phyloP scores from a whole-genome alignment of 2,888 invertebrate genomes.

The Caenorhabditis sp. region DNA sequence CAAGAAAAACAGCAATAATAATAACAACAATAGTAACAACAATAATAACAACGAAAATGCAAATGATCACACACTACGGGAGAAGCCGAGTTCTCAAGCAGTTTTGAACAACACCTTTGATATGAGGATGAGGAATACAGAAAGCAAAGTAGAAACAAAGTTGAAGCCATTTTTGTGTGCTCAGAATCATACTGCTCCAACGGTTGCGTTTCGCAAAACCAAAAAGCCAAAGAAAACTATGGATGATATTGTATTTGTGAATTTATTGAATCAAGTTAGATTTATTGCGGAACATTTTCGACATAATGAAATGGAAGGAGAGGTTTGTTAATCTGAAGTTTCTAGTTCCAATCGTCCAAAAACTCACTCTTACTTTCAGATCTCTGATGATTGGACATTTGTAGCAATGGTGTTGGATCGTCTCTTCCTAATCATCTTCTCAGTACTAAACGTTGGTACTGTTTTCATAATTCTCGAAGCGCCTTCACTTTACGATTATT shows the following conservation, averaged over 20 bases:
- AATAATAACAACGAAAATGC: slow-evolving; percentile 20
- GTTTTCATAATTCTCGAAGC: slow-evolving; percentile 69
- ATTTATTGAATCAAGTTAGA: slow-evolving; percentile 66
- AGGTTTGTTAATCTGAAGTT: slow-evolving; percentile 40
- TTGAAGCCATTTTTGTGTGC: slow-evolving; percentile 43
- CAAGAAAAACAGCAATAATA: slow-evolving; percentile 2
- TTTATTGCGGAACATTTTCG: slow-evolving; percentile 70
- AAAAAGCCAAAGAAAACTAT: slow-evolving; percentile 51
- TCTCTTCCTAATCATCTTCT: slow-evolving; percentile 68
- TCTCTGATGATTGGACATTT: slow-evolving; percentile 70
- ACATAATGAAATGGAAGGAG: slow-evolving; percentile 65
- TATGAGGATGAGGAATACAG: slow-evolving; percentile 34
- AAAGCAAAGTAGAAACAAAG: slow-evolving; percentile 38
- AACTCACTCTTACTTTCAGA: slow-evolving; percentile 40
- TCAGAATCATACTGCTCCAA: slow-evolving; percentile 46
- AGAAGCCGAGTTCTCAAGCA: slow-evolving; percentile 42
- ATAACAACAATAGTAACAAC: slow-evolving; percentile 12
- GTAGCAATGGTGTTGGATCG: slow-evolving; percentile 71
- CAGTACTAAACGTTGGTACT: slow-evolving; percentile 68
- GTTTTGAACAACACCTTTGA: slow-evolving; percentile 46
- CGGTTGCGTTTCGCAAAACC: slow-evolving; percentile 51
- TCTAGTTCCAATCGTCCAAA: not conserved
- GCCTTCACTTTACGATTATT: slow-evolving; percentile 66
- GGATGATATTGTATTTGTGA: slow-evolving; percentile 66
- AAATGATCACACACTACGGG: slow-evolving; percentile 31